phyloP scores from a whole-genome alignment of 1,140 invertebrate genomes.

The Bombus ignitus region DNA sequence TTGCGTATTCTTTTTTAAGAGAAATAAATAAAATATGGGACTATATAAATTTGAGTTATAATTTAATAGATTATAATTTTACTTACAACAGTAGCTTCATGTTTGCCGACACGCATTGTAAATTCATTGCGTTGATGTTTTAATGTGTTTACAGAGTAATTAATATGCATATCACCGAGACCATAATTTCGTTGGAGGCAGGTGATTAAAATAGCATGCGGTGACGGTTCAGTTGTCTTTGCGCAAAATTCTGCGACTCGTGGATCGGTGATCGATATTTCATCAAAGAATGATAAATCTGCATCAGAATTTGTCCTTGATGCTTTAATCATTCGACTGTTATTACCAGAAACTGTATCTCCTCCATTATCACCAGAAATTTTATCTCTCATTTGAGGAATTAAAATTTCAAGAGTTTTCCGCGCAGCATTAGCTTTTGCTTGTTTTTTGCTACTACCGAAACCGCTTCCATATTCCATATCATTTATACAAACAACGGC shows the following conservation, averaged over 20 bases:
- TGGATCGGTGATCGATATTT: conserved; percentile 96
- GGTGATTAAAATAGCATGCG: conserved; percentile 95
- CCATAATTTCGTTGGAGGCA: conserved; percentile 97
- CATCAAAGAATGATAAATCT: conserved; percentile 93
- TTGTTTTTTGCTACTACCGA: conserved; percentile 96
- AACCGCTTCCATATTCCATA: conserved; percentile 95
- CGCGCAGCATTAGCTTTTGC: conserved; percentile 96
- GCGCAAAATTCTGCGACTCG: conserved; percentile 96
- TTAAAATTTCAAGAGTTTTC: conserved; percentile 94
- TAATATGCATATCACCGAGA: conserved; percentile 93
- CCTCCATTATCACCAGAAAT: conserved; percentile 85
- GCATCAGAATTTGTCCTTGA: conserved; percentile 79
- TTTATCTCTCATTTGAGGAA: conserved; percentile 95
- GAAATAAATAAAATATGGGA: not conserved
- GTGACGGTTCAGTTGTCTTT: conserved; percentile 96
- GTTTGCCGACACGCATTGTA: conserved; percentile 96
- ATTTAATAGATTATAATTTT: not conserved
- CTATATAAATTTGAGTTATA: conserved; percentile 2
- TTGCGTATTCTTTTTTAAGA: not conserved
- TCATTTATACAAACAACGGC: conserved; percentile 96
- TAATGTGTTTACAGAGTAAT: conserved; percentile 93
- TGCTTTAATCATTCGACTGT: conserved; percentile 78
- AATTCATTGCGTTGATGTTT: conserved; percentile 97
- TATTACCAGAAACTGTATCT: conserved; percentile 82
- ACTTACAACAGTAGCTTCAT: conserved; percentile 90